Conservation (phyloP, 2,113 vertebrate species). For the Leuciscus idus region DNA sequence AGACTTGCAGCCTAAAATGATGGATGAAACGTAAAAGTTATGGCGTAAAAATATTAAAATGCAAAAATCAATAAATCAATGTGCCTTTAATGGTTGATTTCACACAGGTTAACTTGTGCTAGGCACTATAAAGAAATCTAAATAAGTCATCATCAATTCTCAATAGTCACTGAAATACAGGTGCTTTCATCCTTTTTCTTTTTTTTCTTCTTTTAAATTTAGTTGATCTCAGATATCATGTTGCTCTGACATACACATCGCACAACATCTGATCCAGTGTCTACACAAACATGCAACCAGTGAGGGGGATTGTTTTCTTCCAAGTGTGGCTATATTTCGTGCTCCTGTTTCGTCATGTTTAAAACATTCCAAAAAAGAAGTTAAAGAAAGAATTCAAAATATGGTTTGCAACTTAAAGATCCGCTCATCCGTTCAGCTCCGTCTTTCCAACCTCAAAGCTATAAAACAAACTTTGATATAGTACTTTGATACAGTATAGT, state of each 20-base stretch:
- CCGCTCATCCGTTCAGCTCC: neutral
- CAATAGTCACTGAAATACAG: slow-evolving; percentile 25
- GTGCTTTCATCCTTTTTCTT: slow-evolving; percentile 10
- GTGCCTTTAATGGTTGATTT: slow-evolving; percentile 17
- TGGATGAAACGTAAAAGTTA: neutral
- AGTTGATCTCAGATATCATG: slow-evolving; percentile 5
- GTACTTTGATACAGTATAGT: slow-evolving; percentile 48
- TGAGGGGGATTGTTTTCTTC: neutral
- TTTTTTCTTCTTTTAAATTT: neutral
- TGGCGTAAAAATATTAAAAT: neutral
- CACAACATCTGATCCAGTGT: slow-evolving; percentile 28
- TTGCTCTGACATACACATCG: neutral
- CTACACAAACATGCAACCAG: slow-evolving; percentile 32
- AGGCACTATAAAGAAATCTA: slow-evolving; percentile 15
- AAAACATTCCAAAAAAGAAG: slow-evolving; percentile 20
- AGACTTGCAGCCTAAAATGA: neutral
- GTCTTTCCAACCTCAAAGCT: neutral
- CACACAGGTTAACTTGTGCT: neutral
- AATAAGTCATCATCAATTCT: neutral
- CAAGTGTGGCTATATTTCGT: neutral
- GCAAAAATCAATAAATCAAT: slow-evolving; percentile 10
- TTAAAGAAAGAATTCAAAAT: neutral
- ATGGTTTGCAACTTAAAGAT: slow-evolving; percentile 24
- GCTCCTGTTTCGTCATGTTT: slow-evolving; percentile 5
- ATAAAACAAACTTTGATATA: slow-evolving; percentile 27